Evolutionary conservation across 2,888 invertebrate genomes (phyloP).

Genomic region (Eumerus sabulonum): DNA sequence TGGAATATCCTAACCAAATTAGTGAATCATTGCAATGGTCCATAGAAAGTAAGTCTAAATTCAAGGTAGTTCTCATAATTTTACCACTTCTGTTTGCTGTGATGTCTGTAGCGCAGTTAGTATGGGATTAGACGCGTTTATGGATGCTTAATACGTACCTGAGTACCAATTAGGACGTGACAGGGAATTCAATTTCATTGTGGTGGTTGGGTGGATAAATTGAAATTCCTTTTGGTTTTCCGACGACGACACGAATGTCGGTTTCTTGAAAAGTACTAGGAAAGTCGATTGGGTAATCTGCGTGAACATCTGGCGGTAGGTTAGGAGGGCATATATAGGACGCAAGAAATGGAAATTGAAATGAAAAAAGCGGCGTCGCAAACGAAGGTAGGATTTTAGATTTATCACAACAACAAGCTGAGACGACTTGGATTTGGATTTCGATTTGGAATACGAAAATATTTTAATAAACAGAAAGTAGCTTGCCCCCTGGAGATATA

Average conservation of each 20-base stretch:
- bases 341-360: constrained; percentile 1
- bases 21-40: constrained; percentile 39
- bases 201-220: constrained; percentile 26
- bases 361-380: neutral
- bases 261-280: neutral
- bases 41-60: constrained; percentile 30
- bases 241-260: constrained; percentile 8
- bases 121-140: constrained; percentile 46
- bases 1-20: constrained; percentile 41
- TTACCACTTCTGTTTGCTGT: neutral
- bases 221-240: constrained; percentile 44
- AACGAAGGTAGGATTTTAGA: too few relatives aligned
- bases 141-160: constrained; percentile 46
- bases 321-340: neutral
- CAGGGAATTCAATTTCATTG: constrained; percentile 47
- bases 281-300: neutral
- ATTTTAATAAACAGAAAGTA: too few relatives aligned
- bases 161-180: constrained; percentile 58
- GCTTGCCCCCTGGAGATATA: constrained; percentile 4
- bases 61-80: constrained; percentile 20
- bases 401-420: too few relatives aligned
- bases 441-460: too few relatives aligned
- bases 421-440: too few relatives aligned
- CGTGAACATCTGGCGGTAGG: neutral
- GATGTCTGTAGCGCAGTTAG: constrained; percentile 17